Conservation (phyloP, 2,797 vertebrate species). For the Chrysocyon brachyurus region DNA sequence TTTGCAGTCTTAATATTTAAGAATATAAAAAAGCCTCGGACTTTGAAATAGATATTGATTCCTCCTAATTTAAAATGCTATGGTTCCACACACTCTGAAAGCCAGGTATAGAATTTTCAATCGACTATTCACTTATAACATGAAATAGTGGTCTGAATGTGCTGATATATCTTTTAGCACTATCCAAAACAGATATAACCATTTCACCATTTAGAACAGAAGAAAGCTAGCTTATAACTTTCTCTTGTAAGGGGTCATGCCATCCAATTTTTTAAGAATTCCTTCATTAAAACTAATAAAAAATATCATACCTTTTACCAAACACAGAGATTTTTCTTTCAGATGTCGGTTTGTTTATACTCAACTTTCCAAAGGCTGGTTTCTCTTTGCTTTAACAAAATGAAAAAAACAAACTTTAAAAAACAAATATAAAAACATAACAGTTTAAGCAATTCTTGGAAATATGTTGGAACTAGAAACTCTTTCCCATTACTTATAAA, state of each 20-base stretch:
- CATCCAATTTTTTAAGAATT: slow-evolving; percentile 34
- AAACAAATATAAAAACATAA: slow-evolving; percentile 47
- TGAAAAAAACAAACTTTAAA: slow-evolving; percentile 61
- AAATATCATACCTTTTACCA: slow-evolving; percentile 90
- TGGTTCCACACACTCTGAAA: slow-evolving; percentile 12
- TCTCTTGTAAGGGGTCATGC: slow-evolving; percentile 16
- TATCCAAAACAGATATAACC: not conserved
- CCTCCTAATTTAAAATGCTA: not conserved
- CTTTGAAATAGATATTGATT: not conserved
- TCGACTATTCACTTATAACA: not conserved
- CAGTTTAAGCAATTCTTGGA: slow-evolving; percentile 55
- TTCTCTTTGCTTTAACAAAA: slow-evolving; percentile 90
- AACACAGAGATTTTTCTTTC: slow-evolving; percentile 96
- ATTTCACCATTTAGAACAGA: slow-evolving; percentile 29
- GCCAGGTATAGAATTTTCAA: not conserved
- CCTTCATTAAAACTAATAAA: slow-evolving; percentile 50
- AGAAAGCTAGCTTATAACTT: slow-evolving; percentile 29
- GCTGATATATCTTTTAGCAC: not conserved
- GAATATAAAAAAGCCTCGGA: not conserved
- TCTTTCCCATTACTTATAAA: not conserved
- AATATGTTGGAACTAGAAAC: slow-evolving; percentile 9
- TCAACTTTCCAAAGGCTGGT: slow-evolving; percentile 93
- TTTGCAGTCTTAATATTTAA: not conserved
- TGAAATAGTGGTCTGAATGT: not conserved
- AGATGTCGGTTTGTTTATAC: slow-evolving; percentile 91